phyloP scores from a whole-genome alignment of 2,888 invertebrate genomes.

The Phengaris arion region DNA sequence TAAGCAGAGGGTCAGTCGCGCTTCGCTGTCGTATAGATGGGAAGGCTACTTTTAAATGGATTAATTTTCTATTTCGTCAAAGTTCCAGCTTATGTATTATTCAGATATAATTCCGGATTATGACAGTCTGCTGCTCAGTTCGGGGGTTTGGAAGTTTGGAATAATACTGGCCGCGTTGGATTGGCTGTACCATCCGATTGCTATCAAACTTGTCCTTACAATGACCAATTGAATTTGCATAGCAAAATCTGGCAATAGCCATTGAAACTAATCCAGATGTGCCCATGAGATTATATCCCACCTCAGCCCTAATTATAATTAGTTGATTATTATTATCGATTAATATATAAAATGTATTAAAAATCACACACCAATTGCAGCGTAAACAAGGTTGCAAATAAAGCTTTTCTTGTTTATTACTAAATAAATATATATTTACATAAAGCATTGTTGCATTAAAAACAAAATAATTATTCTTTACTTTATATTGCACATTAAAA shows the following conservation, averaged over 20 bases:
- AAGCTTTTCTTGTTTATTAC: too few relatives aligned
- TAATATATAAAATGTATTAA: too few relatives aligned
- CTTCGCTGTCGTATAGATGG: too few relatives aligned
- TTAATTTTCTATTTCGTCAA: constrained; percentile 48
- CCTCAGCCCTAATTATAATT: not conserved
- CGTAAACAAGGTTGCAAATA: too few relatives aligned
- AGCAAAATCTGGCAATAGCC: constrained; percentile 50
- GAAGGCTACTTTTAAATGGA: constrained; percentile 32
- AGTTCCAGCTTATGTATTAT: constrained; percentile 49
- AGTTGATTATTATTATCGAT: too few relatives aligned
- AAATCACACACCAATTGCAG: too few relatives aligned
- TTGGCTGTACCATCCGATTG: constrained; percentile 50
- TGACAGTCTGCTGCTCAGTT: constrained; percentile 44
- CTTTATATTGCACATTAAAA: too few relatives aligned
- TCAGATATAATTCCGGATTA: constrained; percentile 48
- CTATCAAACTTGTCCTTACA: constrained; percentile 52
- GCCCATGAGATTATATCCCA: not conserved
- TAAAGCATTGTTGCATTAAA: too few relatives aligned
- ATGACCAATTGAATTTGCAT: constrained; percentile 62
- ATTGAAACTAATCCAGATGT: constrained; percentile 43
- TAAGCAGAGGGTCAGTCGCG: too few relatives aligned
- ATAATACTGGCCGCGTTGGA: constrained; percentile 36
- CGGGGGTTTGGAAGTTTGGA: constrained; percentile 37
- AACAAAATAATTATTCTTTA: too few relatives aligned
- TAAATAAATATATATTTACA: too few relatives aligned